Evolutionary conservation across 1,140 invertebrate genomes (phyloP).

Genomic region (Trachelipus rathkii): DNA sequence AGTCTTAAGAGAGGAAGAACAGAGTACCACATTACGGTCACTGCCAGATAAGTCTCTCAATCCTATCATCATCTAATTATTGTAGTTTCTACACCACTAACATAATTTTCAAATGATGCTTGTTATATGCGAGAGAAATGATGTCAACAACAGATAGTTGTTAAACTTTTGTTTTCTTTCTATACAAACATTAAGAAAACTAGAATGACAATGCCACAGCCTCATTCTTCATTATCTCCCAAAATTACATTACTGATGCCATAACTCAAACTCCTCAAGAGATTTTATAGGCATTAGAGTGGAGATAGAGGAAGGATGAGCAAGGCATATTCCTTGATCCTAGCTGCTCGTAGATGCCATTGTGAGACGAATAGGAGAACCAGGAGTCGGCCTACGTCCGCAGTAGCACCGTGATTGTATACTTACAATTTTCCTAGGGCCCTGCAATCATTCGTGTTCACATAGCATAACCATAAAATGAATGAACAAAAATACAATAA

Average conservation of each 20-base stretch:
- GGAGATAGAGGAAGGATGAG: constrained; percentile 5
- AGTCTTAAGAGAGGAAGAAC: too few species aligned
- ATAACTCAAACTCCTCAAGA: neutral
- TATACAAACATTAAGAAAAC: neutral
- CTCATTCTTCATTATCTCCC: neutral
- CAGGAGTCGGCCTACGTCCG: constrained; percentile 69
- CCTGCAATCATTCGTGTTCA: constrained; percentile 93
- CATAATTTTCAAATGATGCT: neutral
- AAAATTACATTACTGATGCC: neutral
- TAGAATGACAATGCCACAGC: neutral
- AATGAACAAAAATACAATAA: neutral
- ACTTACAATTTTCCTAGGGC: constrained; percentile 85
- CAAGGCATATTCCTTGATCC: constrained; percentile 13
- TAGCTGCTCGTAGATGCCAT: constrained; percentile 78
- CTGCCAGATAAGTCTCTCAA: neutral
- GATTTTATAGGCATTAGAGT: neutral
- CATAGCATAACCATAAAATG: constrained; percentile 91
- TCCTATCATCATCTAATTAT: neutral
- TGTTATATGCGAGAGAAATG: neutral
- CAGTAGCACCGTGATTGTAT: constrained; percentile 82
- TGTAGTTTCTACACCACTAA: neutral
- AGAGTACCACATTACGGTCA: too few species aligned
- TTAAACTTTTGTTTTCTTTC: neutral
- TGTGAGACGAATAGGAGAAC: constrained; percentile 72
- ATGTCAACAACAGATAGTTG: neutral